Evolutionary conservation across 1,140 invertebrate species (phyloP).

Genomic region (Diorhabda sublineata): DNA sequence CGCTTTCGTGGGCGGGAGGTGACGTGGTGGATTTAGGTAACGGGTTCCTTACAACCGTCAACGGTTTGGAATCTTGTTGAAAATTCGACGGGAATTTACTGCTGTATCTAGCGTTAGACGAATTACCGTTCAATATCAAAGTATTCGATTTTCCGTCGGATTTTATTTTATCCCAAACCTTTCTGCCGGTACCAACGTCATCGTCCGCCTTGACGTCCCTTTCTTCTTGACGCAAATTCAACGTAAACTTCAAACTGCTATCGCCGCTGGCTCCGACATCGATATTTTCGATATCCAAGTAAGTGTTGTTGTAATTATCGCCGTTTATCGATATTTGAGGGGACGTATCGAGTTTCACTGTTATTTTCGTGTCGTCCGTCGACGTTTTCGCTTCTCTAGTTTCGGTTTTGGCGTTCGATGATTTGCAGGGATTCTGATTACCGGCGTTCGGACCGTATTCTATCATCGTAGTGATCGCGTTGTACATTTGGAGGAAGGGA

Average conservation of each 20-base stretch:
- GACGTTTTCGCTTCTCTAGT: not conserved
- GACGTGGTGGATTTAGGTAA: not conserved
- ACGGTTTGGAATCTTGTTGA: constrained; percentile 14
- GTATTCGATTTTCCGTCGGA: constrained; percentile 5
- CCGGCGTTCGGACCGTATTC: constrained; percentile 53
- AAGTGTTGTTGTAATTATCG: constrained; percentile 6
- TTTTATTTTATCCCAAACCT: constrained; percentile 19
- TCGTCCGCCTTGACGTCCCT: constrained; percentile 11
- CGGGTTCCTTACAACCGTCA: constrained; percentile 9
- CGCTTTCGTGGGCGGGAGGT: constrained; percentile 18
- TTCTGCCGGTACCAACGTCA: constrained; percentile 12
- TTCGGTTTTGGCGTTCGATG: not conserved
- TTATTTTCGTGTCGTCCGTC: constrained; percentile 9
- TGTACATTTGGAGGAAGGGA: constrained; percentile 51
- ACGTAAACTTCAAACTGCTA: constrained; percentile 16
- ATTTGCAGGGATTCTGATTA: constrained; percentile 21
- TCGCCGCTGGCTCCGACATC: constrained; percentile 26
- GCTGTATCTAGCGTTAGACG: not conserved
- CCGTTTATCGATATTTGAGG: constrained; percentile 16
- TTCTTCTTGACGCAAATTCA: constrained; percentile 13
- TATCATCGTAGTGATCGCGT: constrained; percentile 52
- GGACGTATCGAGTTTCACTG: constrained; percentile 7
- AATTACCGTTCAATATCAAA: not conserved
- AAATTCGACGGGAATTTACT: constrained; percentile 9
- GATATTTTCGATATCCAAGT: constrained; percentile 34